Conservation (phyloP, 2,113 vertebrate genomes). For the Melanerpes formicivorus region DNA sequence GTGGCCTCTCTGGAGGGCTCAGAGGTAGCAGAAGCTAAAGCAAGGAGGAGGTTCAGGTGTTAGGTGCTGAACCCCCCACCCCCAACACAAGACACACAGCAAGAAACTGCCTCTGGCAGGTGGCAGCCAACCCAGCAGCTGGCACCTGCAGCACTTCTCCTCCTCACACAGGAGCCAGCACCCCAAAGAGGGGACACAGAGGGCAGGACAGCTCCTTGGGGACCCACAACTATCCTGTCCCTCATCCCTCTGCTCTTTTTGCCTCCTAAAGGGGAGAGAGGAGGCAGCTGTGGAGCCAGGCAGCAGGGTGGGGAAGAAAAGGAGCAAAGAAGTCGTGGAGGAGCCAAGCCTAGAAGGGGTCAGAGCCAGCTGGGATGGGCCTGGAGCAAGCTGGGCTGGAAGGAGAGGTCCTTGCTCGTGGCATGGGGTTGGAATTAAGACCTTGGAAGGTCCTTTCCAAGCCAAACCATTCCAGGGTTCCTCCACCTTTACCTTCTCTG, state of each 20-base stretch:
- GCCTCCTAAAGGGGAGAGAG: neutral
- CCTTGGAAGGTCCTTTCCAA: no score
- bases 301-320: no score
- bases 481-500: neutral
- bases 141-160: fast-evolving
- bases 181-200: fast-evolving
- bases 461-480: no score
- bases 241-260: neutral
- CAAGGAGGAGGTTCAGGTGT: neutral
- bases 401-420: no score
- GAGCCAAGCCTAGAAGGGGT: no score
- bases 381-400: no score
- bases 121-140: fast-evolving
- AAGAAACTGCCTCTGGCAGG: fast-evolving
- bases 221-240: neutral
- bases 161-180: neutral
- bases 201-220: neutral
- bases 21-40: neutral
- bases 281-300: neutral
- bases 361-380: no score
- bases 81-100: fast-evolving
- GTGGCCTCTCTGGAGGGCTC: neutral
- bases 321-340: no score
- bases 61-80: fast-evolving
- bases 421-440: no score